phyloP scores from a whole-genome alignment of 2,113 vertebrate species.

The Mormoops blainvillei region DNA sequence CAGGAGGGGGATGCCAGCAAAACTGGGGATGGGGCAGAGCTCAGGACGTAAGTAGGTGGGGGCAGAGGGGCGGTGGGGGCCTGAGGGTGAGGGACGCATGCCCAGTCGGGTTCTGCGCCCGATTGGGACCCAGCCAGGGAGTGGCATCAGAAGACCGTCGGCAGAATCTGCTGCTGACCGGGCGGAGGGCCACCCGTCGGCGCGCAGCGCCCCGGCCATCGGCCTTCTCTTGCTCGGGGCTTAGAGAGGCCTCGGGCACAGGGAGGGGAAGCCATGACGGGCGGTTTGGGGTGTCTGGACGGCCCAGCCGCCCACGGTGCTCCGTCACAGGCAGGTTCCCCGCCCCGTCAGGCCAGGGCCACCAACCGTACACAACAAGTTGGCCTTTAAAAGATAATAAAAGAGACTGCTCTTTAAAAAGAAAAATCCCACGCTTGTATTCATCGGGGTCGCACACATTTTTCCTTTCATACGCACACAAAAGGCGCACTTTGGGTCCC shows the following conservation, averaged over 20 bases:
- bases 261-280: no score
- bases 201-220: fast-evolving
- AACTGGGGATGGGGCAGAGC: fast-evolving
- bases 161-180: fast-evolving
- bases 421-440: not conserved
- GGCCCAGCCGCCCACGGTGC: fast-evolving
- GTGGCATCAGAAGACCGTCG: fast-evolving
- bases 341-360: not conserved
- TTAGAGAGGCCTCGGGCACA: not conserved
- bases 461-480: not conserved
- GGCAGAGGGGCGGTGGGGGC: not conserved
- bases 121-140: no score
- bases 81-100: no score
- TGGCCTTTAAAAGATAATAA: not conserved
- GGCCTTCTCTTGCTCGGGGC: not conserved
- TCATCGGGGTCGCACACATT: not conserved
- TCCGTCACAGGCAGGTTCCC: not conserved
- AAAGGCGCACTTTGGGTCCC: not conserved
- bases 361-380: not conserved
- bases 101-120: not conserved
- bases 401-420: not conserved
- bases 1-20: not conserved
- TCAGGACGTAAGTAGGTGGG: not conserved
- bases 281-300: not conserved
- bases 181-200: fast-evolving